Conservation (phyloP, 2,113 vertebrate species). For the Caranx melampygus region DNA sequence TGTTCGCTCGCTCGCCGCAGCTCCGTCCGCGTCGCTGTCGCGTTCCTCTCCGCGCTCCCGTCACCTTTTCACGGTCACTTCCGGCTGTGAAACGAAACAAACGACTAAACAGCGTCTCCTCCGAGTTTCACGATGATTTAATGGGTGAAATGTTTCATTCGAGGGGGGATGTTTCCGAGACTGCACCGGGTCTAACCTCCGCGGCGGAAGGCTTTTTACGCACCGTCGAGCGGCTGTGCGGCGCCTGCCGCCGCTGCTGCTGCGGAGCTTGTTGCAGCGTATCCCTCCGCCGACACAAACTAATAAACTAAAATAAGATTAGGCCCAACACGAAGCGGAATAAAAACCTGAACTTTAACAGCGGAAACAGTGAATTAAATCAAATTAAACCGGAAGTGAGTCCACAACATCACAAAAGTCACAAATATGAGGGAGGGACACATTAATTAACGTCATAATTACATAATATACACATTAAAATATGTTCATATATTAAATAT, state of each 20-base stretch:
- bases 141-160: rapidly evolving
- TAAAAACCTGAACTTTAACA: neutral
- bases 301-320: neutral
- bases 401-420: neutral
- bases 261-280: slow-evolving; percentile 16
- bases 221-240: slow-evolving; percentile 20
- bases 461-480: rapidly evolving
- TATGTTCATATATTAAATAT: neutral
- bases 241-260: slow-evolving; percentile 40
- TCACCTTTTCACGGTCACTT: neutral
- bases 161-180: rapidly evolving
- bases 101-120: rapidly evolving
- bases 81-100: rapidly evolving
- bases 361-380: neutral
- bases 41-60: neutral
- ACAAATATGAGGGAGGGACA: neutral
- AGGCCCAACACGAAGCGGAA: neutral
- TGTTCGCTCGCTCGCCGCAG: slow-evolving; percentile 25
- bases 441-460: neutral
- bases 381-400: rapidly evolving
- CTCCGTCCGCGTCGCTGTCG: slow-evolving; percentile 48
- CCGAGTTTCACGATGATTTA: rapidly evolving
- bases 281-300: slow-evolving; percentile 58
- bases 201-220: slow-evolving; percentile 74
- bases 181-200: slow-evolving; percentile 45